Conservation (phyloP, 2,888 invertebrate genomes). For the Cordilura impudica region DNA sequence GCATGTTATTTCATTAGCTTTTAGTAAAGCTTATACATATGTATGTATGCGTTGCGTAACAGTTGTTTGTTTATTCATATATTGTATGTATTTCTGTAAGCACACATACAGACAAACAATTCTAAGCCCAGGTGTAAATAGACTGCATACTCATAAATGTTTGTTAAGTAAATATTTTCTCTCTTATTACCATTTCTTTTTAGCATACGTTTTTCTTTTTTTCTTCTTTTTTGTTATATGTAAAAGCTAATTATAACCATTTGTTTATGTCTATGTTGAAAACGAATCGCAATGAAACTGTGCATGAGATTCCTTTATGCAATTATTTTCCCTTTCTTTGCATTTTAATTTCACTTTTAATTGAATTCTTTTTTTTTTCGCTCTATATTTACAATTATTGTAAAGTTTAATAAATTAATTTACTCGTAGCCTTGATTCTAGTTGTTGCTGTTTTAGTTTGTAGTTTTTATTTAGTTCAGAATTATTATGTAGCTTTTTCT, state of each 20-base stretch:
- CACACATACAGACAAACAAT: background rate
- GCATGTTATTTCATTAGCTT: constrained; percentile 35
- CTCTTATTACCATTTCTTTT: constrained; percentile 37
- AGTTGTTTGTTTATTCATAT: too few species aligned
- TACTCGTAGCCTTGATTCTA: constrained; percentile 39
- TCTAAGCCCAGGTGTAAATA: background rate
- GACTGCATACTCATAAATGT: background rate
- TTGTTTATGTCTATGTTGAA: constrained; percentile 31
- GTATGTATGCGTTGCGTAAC: constrained; percentile 23
- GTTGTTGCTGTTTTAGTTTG: background rate
- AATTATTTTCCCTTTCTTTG: constrained; percentile 11
- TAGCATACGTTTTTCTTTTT: too few species aligned
- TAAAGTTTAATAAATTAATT: constrained; percentile 24
- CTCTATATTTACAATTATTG: background rate
- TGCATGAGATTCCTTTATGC: constrained; percentile 16
- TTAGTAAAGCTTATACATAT: constrained; percentile 22
- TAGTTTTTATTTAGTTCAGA: background rate
- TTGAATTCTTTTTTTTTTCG: background rate
- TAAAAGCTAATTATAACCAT: constrained; percentile 50
- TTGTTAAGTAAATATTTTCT: constrained; percentile 45
- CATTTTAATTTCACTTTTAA: constrained; percentile 21
- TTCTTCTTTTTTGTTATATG: too few species aligned
- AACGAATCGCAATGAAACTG: constrained; percentile 36
- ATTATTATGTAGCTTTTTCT: background rate
- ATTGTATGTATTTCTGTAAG: background rate